Evolutionary conservation across 1,140 invertebrate genomes (phyloP).

Genomic region (Myzus persicae): DNA sequence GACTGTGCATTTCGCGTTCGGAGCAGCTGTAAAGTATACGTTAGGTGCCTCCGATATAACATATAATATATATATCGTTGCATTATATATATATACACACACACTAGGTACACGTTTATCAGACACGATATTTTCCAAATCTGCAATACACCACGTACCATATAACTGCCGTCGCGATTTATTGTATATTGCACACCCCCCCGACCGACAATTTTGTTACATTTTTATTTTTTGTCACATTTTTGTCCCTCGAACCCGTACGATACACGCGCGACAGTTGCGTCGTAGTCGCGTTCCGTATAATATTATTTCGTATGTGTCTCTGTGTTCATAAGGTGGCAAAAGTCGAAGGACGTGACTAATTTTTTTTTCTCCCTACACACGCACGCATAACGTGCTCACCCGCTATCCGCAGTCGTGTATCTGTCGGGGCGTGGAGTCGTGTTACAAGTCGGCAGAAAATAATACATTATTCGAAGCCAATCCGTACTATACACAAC

Average conservation of each 20-base stretch:
- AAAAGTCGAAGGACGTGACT: constrained; percentile 43
- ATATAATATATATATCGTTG: neutral
- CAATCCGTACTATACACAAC: neutral
- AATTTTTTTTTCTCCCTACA: neutral
- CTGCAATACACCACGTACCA: constrained; percentile 19
- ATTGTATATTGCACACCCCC: neutral
- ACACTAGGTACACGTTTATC: constrained; percentile 20
- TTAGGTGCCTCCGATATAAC: neutral
- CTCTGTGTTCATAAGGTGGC: neutral
- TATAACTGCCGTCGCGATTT: neutral
- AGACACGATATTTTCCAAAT: constrained; percentile 38
- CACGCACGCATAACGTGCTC: neutral
- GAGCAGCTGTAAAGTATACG: neutral
- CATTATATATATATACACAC: too few species aligned
- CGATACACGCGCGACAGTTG: neutral
- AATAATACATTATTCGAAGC: neutral
- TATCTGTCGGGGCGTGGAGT: neutral
- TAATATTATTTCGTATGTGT: neutral
- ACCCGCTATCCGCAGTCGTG: neutral
- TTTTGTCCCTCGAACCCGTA: neutral
- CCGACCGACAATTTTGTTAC: neutral
- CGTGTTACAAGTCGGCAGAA: neutral
- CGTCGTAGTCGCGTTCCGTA: neutral
- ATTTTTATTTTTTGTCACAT: neutral
- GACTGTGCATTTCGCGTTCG: neutral